Evolutionary conservation across 2,888 invertebrate species (phyloP).

Genomic region (Orchestes rusci): DNA sequence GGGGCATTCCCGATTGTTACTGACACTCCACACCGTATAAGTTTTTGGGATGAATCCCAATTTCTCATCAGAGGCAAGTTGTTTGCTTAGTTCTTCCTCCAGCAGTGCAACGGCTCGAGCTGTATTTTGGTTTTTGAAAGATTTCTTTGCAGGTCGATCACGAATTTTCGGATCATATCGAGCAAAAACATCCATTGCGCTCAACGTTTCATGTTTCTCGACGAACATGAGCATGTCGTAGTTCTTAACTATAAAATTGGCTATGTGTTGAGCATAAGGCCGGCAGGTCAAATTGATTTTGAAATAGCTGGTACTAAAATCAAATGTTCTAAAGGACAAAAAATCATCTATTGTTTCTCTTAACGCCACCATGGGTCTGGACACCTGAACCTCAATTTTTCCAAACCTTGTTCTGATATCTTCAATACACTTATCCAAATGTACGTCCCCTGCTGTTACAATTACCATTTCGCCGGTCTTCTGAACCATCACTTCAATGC

Average conservation of each 20-base stretch:
- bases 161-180: conserved; percentile 34
- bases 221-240: conserved; percentile 63
- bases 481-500: conserved; percentile 82
- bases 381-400: conserved; percentile 80
- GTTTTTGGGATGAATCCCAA: no score
- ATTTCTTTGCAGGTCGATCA: conserved; percentile 26
- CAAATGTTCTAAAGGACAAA: conserved; percentile 51
- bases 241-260: conserved; percentile 64
- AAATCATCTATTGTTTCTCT: conserved; percentile 84
- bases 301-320: conserved; percentile 27
- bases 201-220: conserved; percentile 37
- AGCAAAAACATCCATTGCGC: no score
- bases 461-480: conserved; percentile 94
- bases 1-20: conserved; percentile 80
- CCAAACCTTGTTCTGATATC: conserved; percentile 80
- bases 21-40: conserved; percentile 95
- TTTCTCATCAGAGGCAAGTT: no score
- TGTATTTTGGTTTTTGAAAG: conserved; percentile 31
- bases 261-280: conserved; percentile 67
- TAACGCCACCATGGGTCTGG: conserved; percentile 94
- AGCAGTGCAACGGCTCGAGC: conserved; percentile 32
- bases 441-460: conserved; percentile 94
- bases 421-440: conserved; percentile 90
- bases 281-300: conserved; percentile 65
- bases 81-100: conserved; percentile 54